Percentiles rank a stretch among this genome's conserved stretches.
Conservation (phyloP, 2,113 vertebrate genomes). For the Arothron firmamentum region DNA sequence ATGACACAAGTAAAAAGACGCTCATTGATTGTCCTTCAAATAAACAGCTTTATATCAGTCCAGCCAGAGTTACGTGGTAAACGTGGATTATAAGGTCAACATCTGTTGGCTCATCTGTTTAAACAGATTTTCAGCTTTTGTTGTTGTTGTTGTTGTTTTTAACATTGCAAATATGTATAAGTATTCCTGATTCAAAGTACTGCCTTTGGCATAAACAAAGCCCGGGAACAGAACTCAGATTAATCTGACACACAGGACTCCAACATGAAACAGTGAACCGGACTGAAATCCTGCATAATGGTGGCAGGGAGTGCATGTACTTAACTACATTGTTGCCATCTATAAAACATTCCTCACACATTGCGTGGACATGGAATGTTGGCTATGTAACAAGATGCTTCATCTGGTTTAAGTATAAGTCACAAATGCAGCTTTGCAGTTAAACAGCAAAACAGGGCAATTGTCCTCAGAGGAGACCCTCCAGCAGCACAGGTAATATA, state of each 20-base stretch:
- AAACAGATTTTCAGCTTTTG: conserved; percentile 32
- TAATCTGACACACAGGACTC: conserved; percentile 54
- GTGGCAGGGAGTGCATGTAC: conserved; percentile 17
- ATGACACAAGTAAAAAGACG: neutral
- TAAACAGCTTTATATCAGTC: neutral
- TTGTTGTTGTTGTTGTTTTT: conserved; percentile 9
- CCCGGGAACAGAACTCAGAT: conserved; percentile 52
- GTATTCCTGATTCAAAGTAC: conserved; percentile 31
- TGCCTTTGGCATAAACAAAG: conserved; percentile 63
- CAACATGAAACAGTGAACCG: conserved; percentile 41
- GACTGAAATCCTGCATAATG: conserved; percentile 14
- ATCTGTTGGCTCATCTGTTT: conserved; percentile 32
- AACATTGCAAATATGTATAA: conserved; percentile 31
- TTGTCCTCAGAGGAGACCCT: neutral
- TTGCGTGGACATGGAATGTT: no score
- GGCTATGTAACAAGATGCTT: no score
- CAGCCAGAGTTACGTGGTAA: conserved; percentile 11
- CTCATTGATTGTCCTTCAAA: neutral
- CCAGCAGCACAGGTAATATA: neutral
- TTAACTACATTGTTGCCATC: conserved; percentile 9
- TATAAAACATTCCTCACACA: no score
- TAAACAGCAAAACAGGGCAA: no score
- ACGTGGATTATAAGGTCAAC: conserved; percentile 3
- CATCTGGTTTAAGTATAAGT: no score
- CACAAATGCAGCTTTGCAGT: no score